Base-by-base conservation (phyloP, 2,113 vertebrate genomes). In the Etheostoma cragini region DNA sequence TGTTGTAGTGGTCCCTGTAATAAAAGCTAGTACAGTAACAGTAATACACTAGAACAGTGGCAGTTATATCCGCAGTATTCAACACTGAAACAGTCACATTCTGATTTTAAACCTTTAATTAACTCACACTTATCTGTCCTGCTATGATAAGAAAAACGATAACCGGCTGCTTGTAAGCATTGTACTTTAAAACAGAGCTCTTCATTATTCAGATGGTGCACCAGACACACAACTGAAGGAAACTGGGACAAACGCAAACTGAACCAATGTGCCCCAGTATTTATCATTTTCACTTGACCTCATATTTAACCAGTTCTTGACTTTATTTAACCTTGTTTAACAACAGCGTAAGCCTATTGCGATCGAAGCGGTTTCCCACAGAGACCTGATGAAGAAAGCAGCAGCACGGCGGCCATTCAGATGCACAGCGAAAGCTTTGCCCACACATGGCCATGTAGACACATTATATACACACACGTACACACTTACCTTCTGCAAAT, bases 281-380 rank as follows among this genome's bases (percentile, higher is more conserved):
- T 88, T 53, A 78, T 72, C 45, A 78, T 72, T 82, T 81, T 21
- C 38, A 70, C 78, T 81, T 72, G 75, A 83, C 77, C 79, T 80
- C 50, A 72, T 77, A 83, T 81, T 85, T 84, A 83, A 76, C 70
- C 76, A 63, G 19, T 49, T 42, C 79, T 82, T 76, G 73, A 79
- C 82, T 80, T 76, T 82, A 78, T 76, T 86, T 88, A 82, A 91
- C 88, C 72, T 82, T 82, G 45, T 83, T 82, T 84, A 78, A 61
- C 76, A 72, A 78, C 14, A 61, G 58, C 87, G 50, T 76, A 17
- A 50, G 42, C 47, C 56, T 45, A 50, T 45, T 60, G 76, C 87
- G 80, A 86, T 84, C 79, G 80, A 82, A 86, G 78, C 53, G 45
- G 35, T 66, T 77, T 74, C 58, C 80, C 62, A 70, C 19, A n/a